phyloP scores from a whole-genome alignment of 37 sponge, comb jelly and placozoan genomes.

The Crambe crambe region DNA sequence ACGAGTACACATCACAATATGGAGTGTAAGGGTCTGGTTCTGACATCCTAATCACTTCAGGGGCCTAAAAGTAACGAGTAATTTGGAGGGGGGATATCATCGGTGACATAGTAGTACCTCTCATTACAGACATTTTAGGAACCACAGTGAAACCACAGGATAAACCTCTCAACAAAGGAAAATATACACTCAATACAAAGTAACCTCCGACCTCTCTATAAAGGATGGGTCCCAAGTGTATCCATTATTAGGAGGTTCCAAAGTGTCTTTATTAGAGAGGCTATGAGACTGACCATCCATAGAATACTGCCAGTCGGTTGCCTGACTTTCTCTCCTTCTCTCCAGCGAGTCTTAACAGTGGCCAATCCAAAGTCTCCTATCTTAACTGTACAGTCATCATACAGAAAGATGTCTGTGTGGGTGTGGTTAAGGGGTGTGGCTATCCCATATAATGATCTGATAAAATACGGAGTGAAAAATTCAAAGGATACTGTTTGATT shows the following conservation, averaged over 20 bases:
- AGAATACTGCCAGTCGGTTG: slow-evolving; percentile 96
- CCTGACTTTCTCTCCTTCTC: slow-evolving; percentile 79
- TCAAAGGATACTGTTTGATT: slow-evolving; percentile 44
- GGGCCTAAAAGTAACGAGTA: slow-evolving; percentile 71
- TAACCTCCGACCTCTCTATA: background rate
- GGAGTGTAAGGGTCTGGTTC: slow-evolving; percentile 89
- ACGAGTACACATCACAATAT: slow-evolving; percentile 95
- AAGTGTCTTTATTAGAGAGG: background rate
- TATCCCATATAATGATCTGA: background rate
- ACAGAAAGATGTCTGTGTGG: slow-evolving; percentile 89
- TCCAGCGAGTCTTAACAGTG: slow-evolving; percentile 93
- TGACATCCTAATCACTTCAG: slow-evolving; percentile 93
- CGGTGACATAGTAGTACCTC: too few relatives aligned
- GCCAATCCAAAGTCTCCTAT: slow-evolving; percentile 99
- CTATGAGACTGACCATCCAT: slow-evolving; percentile 87
- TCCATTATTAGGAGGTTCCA: too few relatives aligned
- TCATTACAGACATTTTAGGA: too few relatives aligned
- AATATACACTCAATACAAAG: too few relatives aligned
- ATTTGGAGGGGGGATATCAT: too few relatives aligned
- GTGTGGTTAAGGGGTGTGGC: slow-evolving; percentile 17
- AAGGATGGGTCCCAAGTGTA: background rate
- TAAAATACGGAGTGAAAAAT: background rate
- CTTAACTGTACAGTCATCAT: slow-evolving; percentile 92
- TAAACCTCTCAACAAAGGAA: too few relatives aligned
- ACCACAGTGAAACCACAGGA: too few relatives aligned